Base-by-base conservation (phyloP, 2,888 invertebrate genomes). In the Lepidochrysops patricia region DNA sequence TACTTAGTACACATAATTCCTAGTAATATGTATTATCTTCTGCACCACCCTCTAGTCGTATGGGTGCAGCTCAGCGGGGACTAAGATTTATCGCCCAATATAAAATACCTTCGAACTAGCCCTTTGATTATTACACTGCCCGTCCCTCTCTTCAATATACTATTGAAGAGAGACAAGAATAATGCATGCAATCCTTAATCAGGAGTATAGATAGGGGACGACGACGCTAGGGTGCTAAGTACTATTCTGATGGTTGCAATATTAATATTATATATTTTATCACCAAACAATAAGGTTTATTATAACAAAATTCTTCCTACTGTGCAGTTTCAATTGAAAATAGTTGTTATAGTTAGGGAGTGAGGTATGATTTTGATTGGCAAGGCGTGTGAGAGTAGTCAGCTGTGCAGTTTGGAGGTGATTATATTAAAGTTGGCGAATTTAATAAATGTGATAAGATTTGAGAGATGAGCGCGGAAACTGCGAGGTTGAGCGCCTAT, bases 401-500 rank as follows among this genome's bases (percentile, higher is more conserved):
- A 68, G 64, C 64, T 68, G 68, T 61, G 62, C 63, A 66, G 61
- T 66, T 58, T 63, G 71, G 66, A 68, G 68, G 68, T 63, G 19
- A 82, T 82, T n/a, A 77, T 78, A 83, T 85, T 80, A 81, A 80
- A 72, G 76, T 77, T 79, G 72, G 66, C 68, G 73, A 74, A 75
- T 84, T 76, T 82, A 84, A 82, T 83, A 81, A 80, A 74, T 76
- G 68, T 74, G 65, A 63, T 63, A 70, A 56, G 67, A 69, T 72
- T 74, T 79, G 82, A 81, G 71, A 68, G 74, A 82, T 81, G 77
- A 65, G 64, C 62, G 64, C 65, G 19, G 43, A 43, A 43, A 43
- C 43, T 23, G 1, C 1, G 9, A 29, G 29, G 67, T 57, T 68
- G 70, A 77, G 70, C 71, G 73, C 65, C 65, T 68, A 62, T 48